Evolutionary conservation across 2,888 invertebrate species (phyloP), one percentile per base, ranked within the genome.

Genomic region (Heliothis peltigera): DNA sequence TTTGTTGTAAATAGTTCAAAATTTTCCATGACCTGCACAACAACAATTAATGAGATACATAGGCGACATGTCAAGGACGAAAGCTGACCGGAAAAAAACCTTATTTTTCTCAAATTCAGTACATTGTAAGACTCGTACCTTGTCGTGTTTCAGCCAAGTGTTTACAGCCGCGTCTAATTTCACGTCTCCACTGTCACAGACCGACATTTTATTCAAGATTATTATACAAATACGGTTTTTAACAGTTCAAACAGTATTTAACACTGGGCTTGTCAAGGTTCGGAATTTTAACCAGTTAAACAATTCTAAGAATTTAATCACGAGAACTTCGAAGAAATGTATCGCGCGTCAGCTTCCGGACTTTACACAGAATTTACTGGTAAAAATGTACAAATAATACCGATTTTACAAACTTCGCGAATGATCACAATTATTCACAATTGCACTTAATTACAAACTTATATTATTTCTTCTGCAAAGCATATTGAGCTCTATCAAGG

Each of bases 91-190:
- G 1, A 1, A 25, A 35, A 46, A 4, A 19, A 48, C 4, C 35
- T 25, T n/a, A 56, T 59, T 52, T 60, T 64, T 7, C 56, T 21
- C 6, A 19, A 6, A 49, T 53, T 44, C 42, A 21, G 10, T 18
- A 56, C 49, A 48, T 59, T 25, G 47, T 64, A 0, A 7, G 39
- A 32, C 5, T 60, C 84, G 83, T 91, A 97, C 97, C 95, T 96
- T 96, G 86, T 98, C 98, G 96, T 97, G 97, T 72, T 93, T 88
- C 4, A 98, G 86, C 98, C 98, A 98, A 79, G 96, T 96, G 17
- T 95, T 91, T 15, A 98, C 96, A 87, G 97, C 97, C 15, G 91
- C 87, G 87, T 97, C 96, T 63, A 98, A 89, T 77, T 95, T 94
- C 28, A 79, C 61, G 82, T 96, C 94, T 55, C 96, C 96, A 72